A percentile compares a stretch with the other conserved stretches of the same genome.
Evolutionary conservation across 2,113 vertebrate species (phyloP).

Genomic region (Oryzias curvinotus): DNA sequence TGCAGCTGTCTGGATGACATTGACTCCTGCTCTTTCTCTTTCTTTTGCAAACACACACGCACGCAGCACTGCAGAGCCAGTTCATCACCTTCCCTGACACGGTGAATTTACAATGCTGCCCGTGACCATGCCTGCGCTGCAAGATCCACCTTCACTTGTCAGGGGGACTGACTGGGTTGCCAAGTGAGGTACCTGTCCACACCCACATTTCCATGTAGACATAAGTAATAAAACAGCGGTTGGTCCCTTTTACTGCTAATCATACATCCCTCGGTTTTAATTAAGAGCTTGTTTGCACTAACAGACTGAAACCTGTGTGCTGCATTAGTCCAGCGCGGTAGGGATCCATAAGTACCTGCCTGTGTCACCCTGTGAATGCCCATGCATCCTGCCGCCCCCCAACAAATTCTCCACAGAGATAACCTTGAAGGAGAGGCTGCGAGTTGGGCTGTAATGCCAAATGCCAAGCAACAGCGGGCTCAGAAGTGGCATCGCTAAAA

Average conservation of each 20-base stretch:
- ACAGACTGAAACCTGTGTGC: neutral
- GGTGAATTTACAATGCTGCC: constrained; percentile 54
- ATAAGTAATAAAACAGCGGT: constrained; percentile 43
- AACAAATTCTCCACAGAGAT: constrained; percentile 69
- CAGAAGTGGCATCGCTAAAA: constrained; percentile 28
- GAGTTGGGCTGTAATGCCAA: constrained; percentile 58
- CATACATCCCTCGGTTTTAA: constrained; percentile 50
- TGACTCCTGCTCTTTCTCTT: constrained; percentile 34
- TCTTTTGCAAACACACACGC: constrained; percentile 16
- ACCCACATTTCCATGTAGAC: constrained; percentile 47
- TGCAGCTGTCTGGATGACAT: constrained; percentile 42
- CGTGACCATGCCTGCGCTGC: constrained; percentile 57
- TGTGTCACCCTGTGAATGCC: constrained; percentile 32
- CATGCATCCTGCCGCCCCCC: constrained; percentile 52
- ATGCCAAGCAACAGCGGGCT: constrained; percentile 47
- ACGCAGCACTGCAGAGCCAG: constrained; percentile 41
- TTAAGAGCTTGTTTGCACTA: constrained; percentile 68
- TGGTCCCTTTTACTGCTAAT: constrained; percentile 49
- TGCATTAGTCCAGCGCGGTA: neutral
- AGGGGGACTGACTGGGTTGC: constrained; percentile 42
- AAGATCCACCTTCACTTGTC: constrained; percentile 48
- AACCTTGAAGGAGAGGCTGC: constrained; percentile 67
- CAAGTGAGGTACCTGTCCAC: constrained; percentile 31
- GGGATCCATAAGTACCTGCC: constrained; percentile 35
- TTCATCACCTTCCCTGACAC: constrained; percentile 66